Evolutionary conservation across 2,113 vertebrate genomes (phyloP).

Genomic region (Erpornis zantholeuca): DNA sequence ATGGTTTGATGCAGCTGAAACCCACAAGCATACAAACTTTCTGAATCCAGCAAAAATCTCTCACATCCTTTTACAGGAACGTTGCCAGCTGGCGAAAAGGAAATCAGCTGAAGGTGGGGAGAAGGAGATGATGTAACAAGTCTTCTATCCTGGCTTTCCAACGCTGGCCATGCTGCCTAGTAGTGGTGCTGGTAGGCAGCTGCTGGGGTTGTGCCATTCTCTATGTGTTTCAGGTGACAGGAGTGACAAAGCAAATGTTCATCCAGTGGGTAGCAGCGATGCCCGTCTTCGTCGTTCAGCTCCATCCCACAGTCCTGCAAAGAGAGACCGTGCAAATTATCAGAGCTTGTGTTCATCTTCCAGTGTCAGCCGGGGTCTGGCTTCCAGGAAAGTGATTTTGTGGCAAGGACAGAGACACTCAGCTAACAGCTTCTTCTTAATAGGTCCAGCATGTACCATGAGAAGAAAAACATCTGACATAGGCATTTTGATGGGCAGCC

Average conservation of each 20-base stretch:
- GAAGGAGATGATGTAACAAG: not conserved
- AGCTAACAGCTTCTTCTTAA: not conserved
- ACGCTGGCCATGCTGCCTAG: not conserved
- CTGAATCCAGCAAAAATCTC: not conserved
- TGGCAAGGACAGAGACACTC: not conserved
- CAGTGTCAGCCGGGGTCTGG: not conserved
- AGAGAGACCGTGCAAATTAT: not conserved
- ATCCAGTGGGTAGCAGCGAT: conserved; percentile 92
- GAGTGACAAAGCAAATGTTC: conserved; percentile 90
- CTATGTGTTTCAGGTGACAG: conserved; percentile 90
- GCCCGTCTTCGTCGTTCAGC: conserved; percentile 91
- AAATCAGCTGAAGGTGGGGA: not conserved
- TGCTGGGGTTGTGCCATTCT: conserved; percentile 68
- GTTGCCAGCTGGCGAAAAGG: not conserved
- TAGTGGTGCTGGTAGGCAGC: conserved; percentile 71
- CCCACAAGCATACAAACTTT: not conserved
- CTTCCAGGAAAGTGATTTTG: not conserved
- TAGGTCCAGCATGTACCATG: not conserved
- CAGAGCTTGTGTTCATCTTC: not conserved
- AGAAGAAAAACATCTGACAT: not conserved
- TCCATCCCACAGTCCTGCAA: conserved; percentile 91
- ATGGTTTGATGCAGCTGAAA: not conserved
- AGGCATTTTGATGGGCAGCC: not conserved
- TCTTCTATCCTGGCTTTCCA: not conserved
- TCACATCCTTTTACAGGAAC: not conserved